These are phyloP conservation scores for Coregonus clupeaformis DNA, from an alignment of 2,113 vertebrate species.

Conservation along the genomic window DNA sequence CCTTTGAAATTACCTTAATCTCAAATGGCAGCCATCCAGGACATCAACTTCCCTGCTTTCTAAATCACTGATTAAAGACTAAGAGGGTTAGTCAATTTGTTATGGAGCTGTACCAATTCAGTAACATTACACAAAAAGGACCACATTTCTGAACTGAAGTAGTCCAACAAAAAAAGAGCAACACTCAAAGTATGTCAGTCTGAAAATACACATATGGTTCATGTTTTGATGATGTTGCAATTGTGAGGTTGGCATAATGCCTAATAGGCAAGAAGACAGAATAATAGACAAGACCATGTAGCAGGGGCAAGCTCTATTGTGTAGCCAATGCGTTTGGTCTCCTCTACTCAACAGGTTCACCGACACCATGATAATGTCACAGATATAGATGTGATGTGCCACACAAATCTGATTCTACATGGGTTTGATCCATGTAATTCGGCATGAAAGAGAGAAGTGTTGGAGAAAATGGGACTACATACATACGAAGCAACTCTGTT, in stretches of 20 bases:
- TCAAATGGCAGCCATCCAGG: slow-evolving; percentile 34
- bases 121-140: background rate
- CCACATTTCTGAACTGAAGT: too few relatives aligned
- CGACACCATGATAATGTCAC: background rate
- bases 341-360: background rate
- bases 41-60: background rate
- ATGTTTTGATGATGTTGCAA: too few relatives aligned
- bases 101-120: background rate
- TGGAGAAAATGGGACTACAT: too few relatives aligned
- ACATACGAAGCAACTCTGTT: too few relatives aligned
- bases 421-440: background rate
- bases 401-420: background rate
- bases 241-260: too few relatives aligned
- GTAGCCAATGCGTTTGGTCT: background rate
- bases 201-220: too few relatives aligned
- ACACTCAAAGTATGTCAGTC: too few relatives aligned
- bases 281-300: too few relatives aligned
- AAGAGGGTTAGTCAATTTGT: background rate
- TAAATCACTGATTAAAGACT: slow-evolving; percentile 3
- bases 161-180: too few relatives aligned
- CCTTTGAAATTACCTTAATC: slow-evolving; percentile 42
- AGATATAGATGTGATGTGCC: background rate
- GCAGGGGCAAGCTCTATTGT: too few relatives aligned
- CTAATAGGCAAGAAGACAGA: too few relatives aligned
- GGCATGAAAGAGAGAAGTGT: background rate